These are phyloP conservation scores for Ataeniobius toweri DNA, from an alignment of 2,797 vertebrate species.

Conservation along the genomic window DNA sequence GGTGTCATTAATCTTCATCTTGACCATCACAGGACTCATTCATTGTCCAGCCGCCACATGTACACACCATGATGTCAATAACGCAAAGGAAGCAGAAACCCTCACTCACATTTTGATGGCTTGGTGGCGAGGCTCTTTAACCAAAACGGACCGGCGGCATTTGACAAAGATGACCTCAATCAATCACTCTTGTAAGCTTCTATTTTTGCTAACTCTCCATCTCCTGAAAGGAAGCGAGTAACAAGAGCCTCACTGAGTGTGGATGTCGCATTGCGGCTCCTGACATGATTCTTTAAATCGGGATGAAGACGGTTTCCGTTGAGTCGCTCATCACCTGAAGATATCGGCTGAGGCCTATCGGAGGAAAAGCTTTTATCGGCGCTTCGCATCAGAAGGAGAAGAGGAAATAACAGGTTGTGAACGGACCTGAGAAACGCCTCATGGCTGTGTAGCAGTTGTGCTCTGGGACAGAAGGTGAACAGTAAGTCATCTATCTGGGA, in stretches of 20 bases:
- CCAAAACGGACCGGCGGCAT: constrained; percentile 33
- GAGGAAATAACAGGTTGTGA: constrained; percentile 32
- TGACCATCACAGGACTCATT: constrained; percentile 55
- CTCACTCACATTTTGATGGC: constrained; percentile 21
- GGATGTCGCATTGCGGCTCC: constrained; percentile 58
- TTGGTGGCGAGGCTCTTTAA: constrained; percentile 16
- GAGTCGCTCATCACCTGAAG: constrained; percentile 28
- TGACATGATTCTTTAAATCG: constrained; percentile 1
- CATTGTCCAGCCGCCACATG: constrained; percentile 24
- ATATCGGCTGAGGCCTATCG: constrained; percentile 28
- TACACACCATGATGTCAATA: constrained; percentile 39
- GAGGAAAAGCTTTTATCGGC: constrained; percentile 39
- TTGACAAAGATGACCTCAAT: constrained; percentile 42
- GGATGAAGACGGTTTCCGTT: constrained; percentile 43
- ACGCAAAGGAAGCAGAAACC: constrained; percentile 31
- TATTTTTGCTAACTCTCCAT: constrained; percentile 40
- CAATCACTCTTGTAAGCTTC: constrained; percentile 46
- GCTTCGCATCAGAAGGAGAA: constrained; percentile 43
- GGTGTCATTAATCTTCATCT: constrained; percentile 74
- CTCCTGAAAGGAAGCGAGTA: constrained; percentile 81
- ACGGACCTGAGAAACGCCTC: constrained; percentile 24
- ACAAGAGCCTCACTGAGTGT: constrained; percentile 73
- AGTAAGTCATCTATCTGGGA: constrained; percentile 20
- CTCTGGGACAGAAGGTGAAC: constrained; percentile 1
- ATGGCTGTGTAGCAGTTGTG: neutral